Evolutionary conservation across 2,113 vertebrate genomes (phyloP).

Genomic region (Bos indicus): DNA sequence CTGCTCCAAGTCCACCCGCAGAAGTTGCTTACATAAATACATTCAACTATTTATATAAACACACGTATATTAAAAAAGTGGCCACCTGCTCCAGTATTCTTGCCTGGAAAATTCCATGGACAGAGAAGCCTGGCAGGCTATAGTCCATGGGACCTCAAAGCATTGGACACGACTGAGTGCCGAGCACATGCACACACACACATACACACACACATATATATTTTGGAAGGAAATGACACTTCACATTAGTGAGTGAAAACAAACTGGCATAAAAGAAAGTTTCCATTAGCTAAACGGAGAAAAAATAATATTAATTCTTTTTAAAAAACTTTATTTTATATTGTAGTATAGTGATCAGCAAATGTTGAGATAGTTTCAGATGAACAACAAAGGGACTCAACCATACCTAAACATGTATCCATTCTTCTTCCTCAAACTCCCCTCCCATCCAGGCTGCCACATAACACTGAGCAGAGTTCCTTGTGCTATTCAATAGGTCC

Average conservation of each 20-base stretch:
- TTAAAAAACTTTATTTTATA: background rate
- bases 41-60: background rate
- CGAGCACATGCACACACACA: rapidly evolving
- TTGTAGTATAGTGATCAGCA: background rate
- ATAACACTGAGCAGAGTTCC: background rate
- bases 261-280: background rate
- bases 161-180: background rate
- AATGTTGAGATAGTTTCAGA: background rate
- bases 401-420: background rate
- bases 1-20: background rate
- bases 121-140: background rate
- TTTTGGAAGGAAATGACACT: background rate
- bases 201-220: background rate
- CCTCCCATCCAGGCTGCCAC: background rate
- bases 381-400: background rate
- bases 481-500: background rate
- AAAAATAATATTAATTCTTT: background rate
- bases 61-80: background rate
- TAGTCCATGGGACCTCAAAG: background rate
- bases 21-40: background rate
- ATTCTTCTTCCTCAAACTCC: background rate
- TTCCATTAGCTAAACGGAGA: background rate
- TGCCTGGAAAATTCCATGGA: background rate
- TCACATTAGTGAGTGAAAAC: background rate
- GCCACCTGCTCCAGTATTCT: background rate